Percentiles rank a stretch among this genome's conserved stretches.
phyloP scores from a whole-genome alignment of 2,113 vertebrate genomes.

The Pollachius pollachius region DNA sequence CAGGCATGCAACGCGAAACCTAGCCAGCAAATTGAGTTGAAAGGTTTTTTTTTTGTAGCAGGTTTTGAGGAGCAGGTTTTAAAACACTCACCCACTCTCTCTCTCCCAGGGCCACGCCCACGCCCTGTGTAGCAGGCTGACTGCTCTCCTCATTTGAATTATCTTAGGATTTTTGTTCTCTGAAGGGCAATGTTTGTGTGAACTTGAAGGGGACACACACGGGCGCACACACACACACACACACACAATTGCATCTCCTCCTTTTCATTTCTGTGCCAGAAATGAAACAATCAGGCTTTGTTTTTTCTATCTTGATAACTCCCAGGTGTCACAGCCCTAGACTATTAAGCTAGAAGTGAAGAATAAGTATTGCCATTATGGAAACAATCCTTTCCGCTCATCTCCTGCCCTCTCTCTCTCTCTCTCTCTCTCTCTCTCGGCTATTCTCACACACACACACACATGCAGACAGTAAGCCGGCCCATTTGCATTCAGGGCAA shows the following conservation, averaged over 20 bases:
- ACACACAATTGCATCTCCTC: constrained; percentile 65
- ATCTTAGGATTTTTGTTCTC: constrained; percentile 45
- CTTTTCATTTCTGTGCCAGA: constrained; percentile 15
- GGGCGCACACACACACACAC: too few relatives aligned
- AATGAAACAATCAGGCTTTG: constrained; percentile 49
- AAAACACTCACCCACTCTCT: neutral
- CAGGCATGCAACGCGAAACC: neutral
- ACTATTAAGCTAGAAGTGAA: constrained; percentile 49
- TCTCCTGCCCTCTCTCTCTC: neutral
- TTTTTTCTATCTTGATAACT: constrained; percentile 56
- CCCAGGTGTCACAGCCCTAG: constrained; percentile 29
- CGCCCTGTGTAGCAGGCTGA: constrained; percentile 31
- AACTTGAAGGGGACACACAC: too few relatives aligned
- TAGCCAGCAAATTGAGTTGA: too few relatives aligned
- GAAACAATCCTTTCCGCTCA: constrained; percentile 10
- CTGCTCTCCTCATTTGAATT: constrained; percentile 36
- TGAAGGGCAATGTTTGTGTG: constrained; percentile 53
- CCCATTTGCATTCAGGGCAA: constrained; percentile 68
- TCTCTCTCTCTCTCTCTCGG: constrained; percentile 2
- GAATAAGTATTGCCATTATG: constrained; percentile 39
- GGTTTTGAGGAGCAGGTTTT: too few relatives aligned
- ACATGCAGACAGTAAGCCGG: constrained; percentile 50
- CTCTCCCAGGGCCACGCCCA: neutral
- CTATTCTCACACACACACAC: constrained; percentile 27
- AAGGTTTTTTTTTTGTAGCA: too few relatives aligned